These are phyloP conservation scores for Apamea monoglypha DNA, from an alignment of 2,888 invertebrate species.

Conservation along the genomic window DNA sequence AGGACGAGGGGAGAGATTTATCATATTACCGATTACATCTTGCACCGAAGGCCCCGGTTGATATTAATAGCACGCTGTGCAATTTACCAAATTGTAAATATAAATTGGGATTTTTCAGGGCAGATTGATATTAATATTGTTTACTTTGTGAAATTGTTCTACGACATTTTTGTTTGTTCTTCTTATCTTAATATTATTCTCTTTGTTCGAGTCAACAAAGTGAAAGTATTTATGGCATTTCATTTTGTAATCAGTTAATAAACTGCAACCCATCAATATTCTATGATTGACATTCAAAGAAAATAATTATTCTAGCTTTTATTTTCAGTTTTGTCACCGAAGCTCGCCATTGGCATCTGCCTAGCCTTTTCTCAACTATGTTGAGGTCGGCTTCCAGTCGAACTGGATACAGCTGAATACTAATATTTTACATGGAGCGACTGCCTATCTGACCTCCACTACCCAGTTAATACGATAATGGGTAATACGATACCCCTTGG, in stretches of 20 bases:
- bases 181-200: neutral
- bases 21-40: conserved; percentile 87
- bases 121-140: conserved; percentile 70
- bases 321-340: neutral
- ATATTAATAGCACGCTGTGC: conserved; percentile 85
- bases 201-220: neutral
- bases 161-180: neutral
- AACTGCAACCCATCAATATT: neutral
- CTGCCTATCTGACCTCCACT: too few relatives aligned
- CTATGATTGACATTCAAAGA: neutral
- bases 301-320: neutral
- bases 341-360: neutral
- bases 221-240: neutral
- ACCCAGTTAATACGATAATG: too few relatives aligned
- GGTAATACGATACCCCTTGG: too few relatives aligned
- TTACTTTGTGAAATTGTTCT: conserved; percentile 43
- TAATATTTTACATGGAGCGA: too few relatives aligned
- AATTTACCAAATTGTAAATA: conserved; percentile 81
- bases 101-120: conserved; percentile 70
- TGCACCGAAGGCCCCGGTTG: conserved; percentile 75
- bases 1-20: conserved; percentile 78
- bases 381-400: too few relatives aligned
- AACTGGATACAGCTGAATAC: too few relatives aligned
- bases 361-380: too few relatives aligned
- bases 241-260: neutral